Evolutionary conservation across 2,888 invertebrate species (phyloP), one percentile per base, ranked within the genome.

Genomic region (Elysia crispata): DNA sequence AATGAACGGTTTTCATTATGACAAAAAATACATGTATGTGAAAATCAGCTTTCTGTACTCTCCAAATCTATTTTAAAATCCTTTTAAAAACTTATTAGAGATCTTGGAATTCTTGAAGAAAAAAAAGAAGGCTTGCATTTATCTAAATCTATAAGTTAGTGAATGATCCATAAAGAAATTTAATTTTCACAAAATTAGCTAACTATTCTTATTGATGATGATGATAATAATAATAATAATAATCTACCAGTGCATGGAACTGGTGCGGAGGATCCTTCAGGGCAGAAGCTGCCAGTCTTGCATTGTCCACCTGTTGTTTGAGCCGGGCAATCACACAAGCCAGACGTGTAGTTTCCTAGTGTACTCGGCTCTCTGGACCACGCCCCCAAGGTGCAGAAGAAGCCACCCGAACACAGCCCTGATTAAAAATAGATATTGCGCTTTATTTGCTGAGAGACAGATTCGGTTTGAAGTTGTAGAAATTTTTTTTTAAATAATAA

Each of bases 261-360:
- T 0, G 90, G 88, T 13, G 84, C 82, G 23, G 83, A 80, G 1
- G 90, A 86, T 0, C 91, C 91, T 33, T 79, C 79, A 1, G 91
- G 91, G 81, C 91, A 91, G 86, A 87, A 91, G 1, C 84, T 89
- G 60, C 91, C 91, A 1, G 89, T 88, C 73, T 82, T 77, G 83
- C 91, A 91, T 80, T 85, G 86, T 6, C 89, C 90, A 31, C 91
- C 91, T 70, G 87, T 90, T 54, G 81, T 86, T 62, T 86, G 83
- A 11, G 86, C 86, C 1, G 89, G 89, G 76, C 90, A 90, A 64
- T 80, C 80, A 74, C 89, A 90, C 41, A 82, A 84, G 8, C 82
- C 81, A 0, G 85, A 85, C 0, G 87, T 84, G 50, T 87, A 87
- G 80, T 89, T 88, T 33, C 90, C 90, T 11, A 87, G 85, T 20